These are phyloP conservation scores for Cynopterus sphinx DNA, from an alignment of 2,797 vertebrate species.

Conservation along the genomic window DNA sequence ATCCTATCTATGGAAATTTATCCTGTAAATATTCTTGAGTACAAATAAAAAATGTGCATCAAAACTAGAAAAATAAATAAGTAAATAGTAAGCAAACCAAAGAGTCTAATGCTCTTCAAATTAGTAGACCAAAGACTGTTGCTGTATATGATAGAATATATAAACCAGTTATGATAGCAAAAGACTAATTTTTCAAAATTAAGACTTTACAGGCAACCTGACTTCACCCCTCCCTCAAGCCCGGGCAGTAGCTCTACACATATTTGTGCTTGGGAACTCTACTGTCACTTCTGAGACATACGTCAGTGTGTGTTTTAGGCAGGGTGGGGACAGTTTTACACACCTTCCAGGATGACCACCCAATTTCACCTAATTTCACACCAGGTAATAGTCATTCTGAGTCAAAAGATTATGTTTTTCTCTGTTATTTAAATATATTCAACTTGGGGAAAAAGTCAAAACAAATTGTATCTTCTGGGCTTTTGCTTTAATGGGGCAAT, in stretches of 20 bases:
- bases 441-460: not conserved
- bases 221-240: not conserved
- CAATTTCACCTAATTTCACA: not conserved
- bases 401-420: slow-evolving; percentile 5
- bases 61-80: too few relatives aligned
- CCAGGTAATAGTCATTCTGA: not conserved
- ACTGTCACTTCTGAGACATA: not conserved
- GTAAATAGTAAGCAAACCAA: not conserved
- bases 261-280: not conserved
- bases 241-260: not conserved
- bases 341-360: not conserved
- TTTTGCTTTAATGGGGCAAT: not conserved
- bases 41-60: too few relatives aligned
- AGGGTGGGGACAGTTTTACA: not conserved
- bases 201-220: not conserved
- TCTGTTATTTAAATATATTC: not conserved
- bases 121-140: not conserved
- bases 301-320: not conserved
- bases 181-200: not conserved
- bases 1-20: too few relatives aligned
- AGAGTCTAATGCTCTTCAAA: not conserved
- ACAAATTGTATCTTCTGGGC: not conserved
- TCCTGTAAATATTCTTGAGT: too few relatives aligned
- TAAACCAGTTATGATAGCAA: not conserved
- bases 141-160: not conserved